A percentile compares a stretch with the other conserved stretches of the same genome.
These are phyloP conservation scores for Protonemura montana DNA, from an alignment of 2,888 invertebrate genomes.

Conservation along the genomic window DNA sequence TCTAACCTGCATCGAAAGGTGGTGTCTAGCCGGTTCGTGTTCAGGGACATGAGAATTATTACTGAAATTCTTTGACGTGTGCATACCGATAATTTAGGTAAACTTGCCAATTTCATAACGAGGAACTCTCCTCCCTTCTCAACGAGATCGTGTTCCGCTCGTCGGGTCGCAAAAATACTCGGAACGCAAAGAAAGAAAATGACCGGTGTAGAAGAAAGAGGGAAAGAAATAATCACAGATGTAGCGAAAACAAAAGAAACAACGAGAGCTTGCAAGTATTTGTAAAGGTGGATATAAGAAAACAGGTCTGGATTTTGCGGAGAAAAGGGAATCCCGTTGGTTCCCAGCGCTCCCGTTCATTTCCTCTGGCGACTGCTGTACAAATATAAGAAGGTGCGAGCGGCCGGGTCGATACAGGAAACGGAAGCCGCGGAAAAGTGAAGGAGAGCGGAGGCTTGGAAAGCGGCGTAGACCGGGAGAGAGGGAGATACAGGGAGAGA, in stretches of 20 bases:
- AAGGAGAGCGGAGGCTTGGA: not conserved
- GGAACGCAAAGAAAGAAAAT: not conserved
- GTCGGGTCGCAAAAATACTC: not conserved
- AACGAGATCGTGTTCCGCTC: too few species aligned
- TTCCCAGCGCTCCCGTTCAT: constrained; percentile 13
- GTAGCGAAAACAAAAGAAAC: constrained; percentile 1
- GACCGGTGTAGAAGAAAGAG: not conserved
- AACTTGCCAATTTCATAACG: not conserved
- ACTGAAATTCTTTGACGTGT: too few species aligned
- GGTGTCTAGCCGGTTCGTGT: too few species aligned
- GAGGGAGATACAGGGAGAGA: constrained; percentile 36
- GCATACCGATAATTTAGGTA: too few species aligned
- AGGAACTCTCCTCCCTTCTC: not conserved
- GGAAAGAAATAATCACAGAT: constrained; percentile 13
- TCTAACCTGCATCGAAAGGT: too few species aligned
- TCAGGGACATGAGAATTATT: too few species aligned
- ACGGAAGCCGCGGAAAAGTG: constrained; percentile 44
- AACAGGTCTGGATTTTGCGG: constrained; percentile 17
- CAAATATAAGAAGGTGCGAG: constrained; percentile 35
- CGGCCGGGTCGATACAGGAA: constrained; percentile 41
- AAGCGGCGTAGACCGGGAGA: not conserved
- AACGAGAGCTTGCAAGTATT: constrained; percentile 17
- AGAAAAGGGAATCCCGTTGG: constrained; percentile 3
- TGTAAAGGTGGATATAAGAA: constrained; percentile 25
- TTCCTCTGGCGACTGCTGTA: constrained; percentile 35